Conservation (phyloP, 2,888 invertebrate genomes). For the Nomada ferruginata region DNA sequence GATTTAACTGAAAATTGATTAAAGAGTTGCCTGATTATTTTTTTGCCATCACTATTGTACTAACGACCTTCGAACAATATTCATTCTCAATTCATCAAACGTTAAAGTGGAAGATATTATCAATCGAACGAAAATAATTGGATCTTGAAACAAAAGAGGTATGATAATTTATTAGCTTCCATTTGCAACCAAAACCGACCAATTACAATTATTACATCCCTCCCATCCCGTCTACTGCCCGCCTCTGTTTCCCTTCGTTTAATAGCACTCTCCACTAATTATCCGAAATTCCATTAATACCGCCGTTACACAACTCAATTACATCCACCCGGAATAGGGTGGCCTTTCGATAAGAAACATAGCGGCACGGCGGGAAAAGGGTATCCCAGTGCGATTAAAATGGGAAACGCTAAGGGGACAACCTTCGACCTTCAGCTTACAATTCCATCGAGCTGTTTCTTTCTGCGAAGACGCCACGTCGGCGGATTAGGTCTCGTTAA, state of each 20-base stretch:
- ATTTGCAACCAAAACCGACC: not conserved
- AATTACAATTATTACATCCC: not conserved
- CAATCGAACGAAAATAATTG: too few species aligned
- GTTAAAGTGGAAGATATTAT: too few species aligned
- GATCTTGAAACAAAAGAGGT: not conserved
- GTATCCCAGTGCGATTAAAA: slow-evolving; percentile 32
- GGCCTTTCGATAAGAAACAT: slow-evolving; percentile 10
- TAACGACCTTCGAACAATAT: too few species aligned
- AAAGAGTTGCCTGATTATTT: too few species aligned
- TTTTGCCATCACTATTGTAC: too few species aligned
- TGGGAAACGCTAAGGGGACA: slow-evolving; percentile 61
- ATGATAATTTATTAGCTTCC: too few species aligned
- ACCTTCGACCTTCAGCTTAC: slow-evolving; percentile 61
- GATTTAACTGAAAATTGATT: too few species aligned
- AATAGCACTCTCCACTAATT: not conserved
- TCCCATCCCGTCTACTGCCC: too few species aligned
- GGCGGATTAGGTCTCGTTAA: slow-evolving; percentile 80
- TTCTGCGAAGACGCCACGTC: slow-evolving; percentile 69
- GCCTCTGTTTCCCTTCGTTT: not conserved
- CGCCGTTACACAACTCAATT: not conserved
- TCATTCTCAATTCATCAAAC: too few species aligned
- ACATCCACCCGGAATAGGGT: not conserved
- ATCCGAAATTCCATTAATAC: too few species aligned
- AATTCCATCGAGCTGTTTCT: slow-evolving; percentile 57
- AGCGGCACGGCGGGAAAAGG: not conserved